Base-by-base conservation (phyloP, 2,113 vertebrate species). In the Tachuris rubrigastra region DNA sequence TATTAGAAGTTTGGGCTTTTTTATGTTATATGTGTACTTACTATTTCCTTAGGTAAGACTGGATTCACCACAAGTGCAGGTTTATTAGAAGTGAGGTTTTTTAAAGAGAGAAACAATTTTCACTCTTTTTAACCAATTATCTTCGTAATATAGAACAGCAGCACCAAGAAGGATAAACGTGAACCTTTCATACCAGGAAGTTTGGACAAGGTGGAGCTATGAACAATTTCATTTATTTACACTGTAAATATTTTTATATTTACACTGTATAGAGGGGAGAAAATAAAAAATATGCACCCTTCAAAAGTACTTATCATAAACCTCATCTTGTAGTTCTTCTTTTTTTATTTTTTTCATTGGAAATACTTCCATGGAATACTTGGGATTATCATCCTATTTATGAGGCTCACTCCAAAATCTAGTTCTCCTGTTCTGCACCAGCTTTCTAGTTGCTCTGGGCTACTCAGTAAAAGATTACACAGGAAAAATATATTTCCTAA, bases 131-230 rank as follows among this genome's bases (percentile, higher is more conserved):
- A 73, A 12, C 10, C 21, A 53, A 21, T 6, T n/a, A 19, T 24
- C 10, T 60, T 56, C 25, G 24, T 1, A 10, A 42, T 50, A 65
- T 3, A 60, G 39, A 85, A 14, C 2, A 37, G 14, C 23, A 46
- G 22, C 33, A 53, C 12, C 49, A 31, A 58, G 47, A 72, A 87
- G 28, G 24, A 18, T 19, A 33, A 47, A 92, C 73, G 8, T 8
- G 53, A 56, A 31, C 24, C 18, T 47, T 59, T 60, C 42, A 87
- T 97, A 99, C 97, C 97, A 90, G 97, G 97, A 73, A 98, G 80
- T 91, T 97, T 98, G 59, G 92, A 82, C 31, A 95, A 96, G 65
- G 98, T 97, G 18, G 96, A 98, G 89, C 93, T 95, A 59, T 98
- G 97, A 66, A 98, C 97, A 53, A 98, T 98, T 87, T n/a, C n/a